phyloP scores from a whole-genome alignment of 2,113 vertebrate genomes.

The Falco punctatus region DNA sequence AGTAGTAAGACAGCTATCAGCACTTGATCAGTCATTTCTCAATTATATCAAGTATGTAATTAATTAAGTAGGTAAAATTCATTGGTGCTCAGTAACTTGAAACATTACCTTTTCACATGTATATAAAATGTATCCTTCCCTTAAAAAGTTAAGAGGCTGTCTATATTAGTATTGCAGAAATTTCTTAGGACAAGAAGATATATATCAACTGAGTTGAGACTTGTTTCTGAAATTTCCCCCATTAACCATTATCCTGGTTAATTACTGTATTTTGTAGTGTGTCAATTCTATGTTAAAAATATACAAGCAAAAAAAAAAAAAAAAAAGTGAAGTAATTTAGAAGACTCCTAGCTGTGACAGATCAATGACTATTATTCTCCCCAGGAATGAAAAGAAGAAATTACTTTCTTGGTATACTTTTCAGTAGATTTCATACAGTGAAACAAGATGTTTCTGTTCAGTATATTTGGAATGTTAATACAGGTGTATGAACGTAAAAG shows the following conservation, averaged over 20 bases:
- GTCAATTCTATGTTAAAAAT: not conserved
- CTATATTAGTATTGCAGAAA: not conserved
- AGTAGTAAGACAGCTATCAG: not conserved
- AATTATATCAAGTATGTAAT: not conserved
- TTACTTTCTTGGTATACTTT: not conserved
- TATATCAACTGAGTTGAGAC: not conserved
- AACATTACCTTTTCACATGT: not conserved
- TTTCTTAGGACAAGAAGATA: not conserved
- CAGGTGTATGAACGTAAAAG: not conserved
- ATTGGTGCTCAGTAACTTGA: not conserved
- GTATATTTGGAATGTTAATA: not conserved
- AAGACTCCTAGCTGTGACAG: not conserved
- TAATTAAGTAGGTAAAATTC: not conserved
- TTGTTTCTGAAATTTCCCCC: not conserved
- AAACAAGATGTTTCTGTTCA: not conserved
- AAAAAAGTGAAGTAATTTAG: not conserved
- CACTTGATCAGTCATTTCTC: not conserved
- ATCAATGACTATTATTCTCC: not conserved
- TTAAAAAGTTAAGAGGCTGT: not conserved
- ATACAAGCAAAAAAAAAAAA: not conserved
- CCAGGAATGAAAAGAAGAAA: not conserved
- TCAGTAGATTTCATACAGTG: not conserved
- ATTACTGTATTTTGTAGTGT: not conserved
- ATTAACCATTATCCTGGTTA: not conserved
- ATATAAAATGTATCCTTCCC: not conserved